Conservation (phyloP, 1,140 invertebrate species). For the Carcinoscorpius rotundicauda region DNA sequence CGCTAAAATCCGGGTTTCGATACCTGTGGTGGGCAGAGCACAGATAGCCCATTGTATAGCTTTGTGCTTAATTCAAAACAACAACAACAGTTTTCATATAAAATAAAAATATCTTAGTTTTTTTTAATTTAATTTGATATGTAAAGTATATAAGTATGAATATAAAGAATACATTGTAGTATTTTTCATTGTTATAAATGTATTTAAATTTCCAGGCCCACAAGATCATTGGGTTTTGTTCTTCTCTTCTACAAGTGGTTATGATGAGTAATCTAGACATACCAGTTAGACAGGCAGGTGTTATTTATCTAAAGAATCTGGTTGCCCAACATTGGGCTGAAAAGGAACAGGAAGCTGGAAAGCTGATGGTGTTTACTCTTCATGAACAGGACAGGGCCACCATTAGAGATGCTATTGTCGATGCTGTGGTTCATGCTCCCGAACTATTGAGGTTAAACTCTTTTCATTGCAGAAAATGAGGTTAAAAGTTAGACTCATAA, state of each 20-base stretch:
- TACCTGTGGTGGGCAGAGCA: too few species aligned
- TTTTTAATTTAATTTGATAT: too few species aligned
- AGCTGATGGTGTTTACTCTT: constrained; percentile 67
- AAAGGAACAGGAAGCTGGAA: constrained; percentile 55
- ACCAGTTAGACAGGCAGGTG: constrained; percentile 87
- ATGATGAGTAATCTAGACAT: constrained; percentile 72
- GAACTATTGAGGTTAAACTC: constrained; percentile 59
- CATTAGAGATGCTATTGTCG: constrained; percentile 84
- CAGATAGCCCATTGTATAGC: too few species aligned
- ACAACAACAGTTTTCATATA: too few species aligned
- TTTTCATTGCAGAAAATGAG: too few species aligned
- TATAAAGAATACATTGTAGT: too few species aligned
- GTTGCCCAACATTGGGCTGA: constrained; percentile 79
- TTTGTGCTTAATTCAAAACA: too few species aligned
- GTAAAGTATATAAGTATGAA: too few species aligned
- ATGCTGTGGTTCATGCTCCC: constrained; percentile 84
- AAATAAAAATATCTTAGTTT: too few species aligned
- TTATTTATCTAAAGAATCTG: constrained; percentile 94
- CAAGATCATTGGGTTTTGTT: constrained; percentile 92
- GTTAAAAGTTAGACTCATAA: too few species aligned
- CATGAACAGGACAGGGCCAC: constrained; percentile 92
- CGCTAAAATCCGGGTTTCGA: too few species aligned
- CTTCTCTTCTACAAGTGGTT: constrained; percentile 80
- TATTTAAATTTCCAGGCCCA: constrained; percentile 50
- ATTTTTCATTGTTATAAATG: too few species aligned